phyloP scores from a whole-genome alignment of 2,888 invertebrate genomes.

The Cremastinae sp. region DNA sequence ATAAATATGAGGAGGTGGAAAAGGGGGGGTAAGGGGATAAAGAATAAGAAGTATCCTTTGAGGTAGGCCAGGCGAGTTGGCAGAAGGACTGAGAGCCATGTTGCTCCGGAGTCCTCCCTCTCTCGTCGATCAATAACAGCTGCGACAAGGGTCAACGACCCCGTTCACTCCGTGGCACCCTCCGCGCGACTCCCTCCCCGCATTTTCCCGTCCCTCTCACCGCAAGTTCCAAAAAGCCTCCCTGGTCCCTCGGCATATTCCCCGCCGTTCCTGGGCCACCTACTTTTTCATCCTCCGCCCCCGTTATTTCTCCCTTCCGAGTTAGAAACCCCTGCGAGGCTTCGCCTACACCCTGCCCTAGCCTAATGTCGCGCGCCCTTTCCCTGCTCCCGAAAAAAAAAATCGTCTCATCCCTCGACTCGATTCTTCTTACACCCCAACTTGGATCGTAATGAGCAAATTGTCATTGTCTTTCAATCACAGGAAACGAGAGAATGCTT shows the following conservation, averaged over 20 bases:
- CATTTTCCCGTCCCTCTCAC: slow-evolving; percentile 60
- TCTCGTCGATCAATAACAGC: slow-evolving; percentile 79
- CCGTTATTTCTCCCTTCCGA: slow-evolving; percentile 14
- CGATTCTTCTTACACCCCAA: too few species aligned
- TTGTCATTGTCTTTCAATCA: too few species aligned
- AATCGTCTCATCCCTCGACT: too few species aligned
- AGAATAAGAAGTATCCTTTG: slow-evolving; percentile 66
- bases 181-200: slow-evolving; percentile 66
- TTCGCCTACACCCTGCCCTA: slow-evolving; percentile 63
- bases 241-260: slow-evolving; percentile 30
- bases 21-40: slow-evolving; percentile 1
- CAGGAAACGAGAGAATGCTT: too few species aligned
- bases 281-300: slow-evolving; percentile 54
- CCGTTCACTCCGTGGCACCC: slow-evolving; percentile 60
- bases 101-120: slow-evolving; percentile 70
- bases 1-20: background rate
- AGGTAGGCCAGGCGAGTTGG: slow-evolving; percentile 68
- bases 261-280: slow-evolving; percentile 56
- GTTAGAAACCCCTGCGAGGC: slow-evolving; percentile 43
- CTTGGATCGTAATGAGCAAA: too few species aligned
- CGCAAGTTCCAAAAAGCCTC: slow-evolving; percentile 33
- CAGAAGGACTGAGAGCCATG: slow-evolving; percentile 67
- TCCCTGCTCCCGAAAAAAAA: slow-evolving; percentile 21
- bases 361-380: slow-evolving; percentile 58
- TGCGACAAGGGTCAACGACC: slow-evolving; percentile 77